Evolutionary conservation across 2,888 invertebrate species (phyloP).

Genomic region (Tipula lateralis): DNA sequence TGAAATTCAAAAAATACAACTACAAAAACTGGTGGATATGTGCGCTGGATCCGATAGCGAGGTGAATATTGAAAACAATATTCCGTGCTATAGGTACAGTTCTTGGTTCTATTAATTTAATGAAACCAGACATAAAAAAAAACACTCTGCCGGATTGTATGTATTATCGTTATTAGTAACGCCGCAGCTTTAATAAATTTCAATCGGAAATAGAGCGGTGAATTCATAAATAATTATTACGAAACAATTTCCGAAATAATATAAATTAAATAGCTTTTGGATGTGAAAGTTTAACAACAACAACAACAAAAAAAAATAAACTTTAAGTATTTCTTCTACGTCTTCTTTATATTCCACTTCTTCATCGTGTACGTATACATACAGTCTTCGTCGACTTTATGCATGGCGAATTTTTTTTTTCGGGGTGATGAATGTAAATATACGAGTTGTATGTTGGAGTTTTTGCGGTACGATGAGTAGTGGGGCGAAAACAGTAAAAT

Average conservation of each 20-base stretch:
- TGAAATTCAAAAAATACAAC: not conserved
- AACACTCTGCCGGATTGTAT: not conserved
- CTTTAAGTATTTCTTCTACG: not conserved
- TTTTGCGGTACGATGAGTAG: not conserved
- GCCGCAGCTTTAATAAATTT: not conserved
- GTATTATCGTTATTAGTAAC: not conserved
- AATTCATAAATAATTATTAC: not conserved
- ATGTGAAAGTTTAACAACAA: not conserved
- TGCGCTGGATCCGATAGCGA: not conserved
- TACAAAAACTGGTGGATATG: not conserved
- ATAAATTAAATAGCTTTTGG: conserved; percentile 2
- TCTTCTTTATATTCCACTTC: not conserved
- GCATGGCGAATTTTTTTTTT: not conserved
- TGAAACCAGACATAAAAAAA: no score
- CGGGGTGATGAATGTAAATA: not conserved
- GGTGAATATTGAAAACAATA: not conserved
- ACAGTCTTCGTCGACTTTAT: not conserved
- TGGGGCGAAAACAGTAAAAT: not conserved
- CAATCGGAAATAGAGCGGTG: not conserved
- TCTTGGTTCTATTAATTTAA: not conserved
- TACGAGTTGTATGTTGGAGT: not conserved
- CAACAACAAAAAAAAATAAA: not conserved
- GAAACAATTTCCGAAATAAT: not conserved
- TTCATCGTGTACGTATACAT: not conserved
- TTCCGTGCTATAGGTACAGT: not conserved